Conservation (phyloP, 2,113 vertebrate genomes). For the Hippocampus comes region DNA sequence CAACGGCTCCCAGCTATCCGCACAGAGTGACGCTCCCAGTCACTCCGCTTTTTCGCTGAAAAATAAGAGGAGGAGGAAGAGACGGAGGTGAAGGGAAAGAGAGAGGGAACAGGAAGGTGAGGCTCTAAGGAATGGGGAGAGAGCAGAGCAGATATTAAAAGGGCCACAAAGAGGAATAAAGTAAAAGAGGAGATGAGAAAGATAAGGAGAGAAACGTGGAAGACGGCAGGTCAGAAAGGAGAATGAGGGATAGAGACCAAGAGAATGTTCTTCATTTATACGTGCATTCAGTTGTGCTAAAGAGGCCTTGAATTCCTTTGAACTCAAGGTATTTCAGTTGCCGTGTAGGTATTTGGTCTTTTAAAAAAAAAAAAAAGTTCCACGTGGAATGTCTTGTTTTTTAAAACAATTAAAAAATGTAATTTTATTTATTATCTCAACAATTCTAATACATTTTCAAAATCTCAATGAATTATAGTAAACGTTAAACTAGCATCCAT, state of each 20-base stretch:
- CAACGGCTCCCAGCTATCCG: constrained; percentile 89
- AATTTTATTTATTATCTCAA: background rate
- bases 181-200: constrained; percentile 31
- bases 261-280: constrained; percentile 9
- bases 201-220: constrained; percentile 12
- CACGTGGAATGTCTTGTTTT: background rate
- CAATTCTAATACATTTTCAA: no score
- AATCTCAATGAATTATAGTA: no score
- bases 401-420: background rate
- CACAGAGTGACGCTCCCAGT: constrained; percentile 78
- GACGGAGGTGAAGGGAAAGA: constrained; percentile 22
- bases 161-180: background rate
- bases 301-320: constrained; percentile 13
- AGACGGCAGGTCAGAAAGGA: constrained; percentile 42
- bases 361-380: background rate
- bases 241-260: constrained; percentile 30
- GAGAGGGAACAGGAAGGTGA: constrained; percentile 27
- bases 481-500: no score
- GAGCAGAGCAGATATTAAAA: constrained; percentile 30
- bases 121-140: constrained; percentile 26
- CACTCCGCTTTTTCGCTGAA: constrained; percentile 48
- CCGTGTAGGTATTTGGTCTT: background rate
- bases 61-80: constrained; percentile 11
- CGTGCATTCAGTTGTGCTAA: background rate
- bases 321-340: background rate